A percentile compares a stretch with the other conserved stretches of the same genome.
Evolutionary conservation across 2,113 vertebrate genomes (phyloP).

Genomic region (Oncorhynchus keta): DNA sequence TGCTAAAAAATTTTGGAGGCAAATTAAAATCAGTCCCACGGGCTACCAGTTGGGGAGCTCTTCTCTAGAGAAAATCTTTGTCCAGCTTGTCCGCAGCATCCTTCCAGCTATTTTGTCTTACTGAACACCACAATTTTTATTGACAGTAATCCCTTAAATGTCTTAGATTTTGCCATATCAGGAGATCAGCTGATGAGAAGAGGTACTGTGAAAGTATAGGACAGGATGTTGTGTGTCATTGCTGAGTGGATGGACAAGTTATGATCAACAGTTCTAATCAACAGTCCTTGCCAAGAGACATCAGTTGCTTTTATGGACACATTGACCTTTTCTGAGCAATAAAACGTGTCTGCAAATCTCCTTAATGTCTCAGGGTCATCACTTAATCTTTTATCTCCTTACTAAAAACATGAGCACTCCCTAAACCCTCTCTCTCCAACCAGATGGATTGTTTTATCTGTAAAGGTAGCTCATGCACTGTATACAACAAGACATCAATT

Average conservation of each 20-base stretch:
- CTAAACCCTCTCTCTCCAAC: constrained; percentile 52
- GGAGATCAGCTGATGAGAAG: background rate
- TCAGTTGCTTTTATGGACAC: constrained; percentile 53
- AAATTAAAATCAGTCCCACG: too few relatives aligned
- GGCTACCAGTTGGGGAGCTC: too few relatives aligned
- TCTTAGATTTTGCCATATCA: too few relatives aligned
- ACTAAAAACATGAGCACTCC: constrained; percentile 42
- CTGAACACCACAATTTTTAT: background rate
- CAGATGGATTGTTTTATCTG: constrained; percentile 62
- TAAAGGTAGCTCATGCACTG: constrained; percentile 41
- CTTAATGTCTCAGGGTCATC: constrained; percentile 46
- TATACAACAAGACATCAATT: constrained; percentile 62
- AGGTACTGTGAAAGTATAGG: constrained; percentile 2
- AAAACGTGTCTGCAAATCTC: constrained; percentile 44
- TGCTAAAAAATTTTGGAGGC: too few relatives aligned
- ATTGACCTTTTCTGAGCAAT: constrained; percentile 58
- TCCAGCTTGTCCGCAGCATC: too few relatives aligned
- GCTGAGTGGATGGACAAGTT: constrained; percentile 29
- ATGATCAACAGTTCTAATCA: constrained; percentile 58
- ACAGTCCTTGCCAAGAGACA: constrained; percentile 26
- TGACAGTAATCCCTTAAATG: too few relatives aligned
- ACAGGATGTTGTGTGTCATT: constrained; percentile 12
- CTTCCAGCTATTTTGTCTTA: background rate
- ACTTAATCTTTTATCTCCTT: constrained; percentile 61
- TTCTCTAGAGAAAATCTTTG: background rate